Evolutionary conservation across 2,797 vertebrate genomes (phyloP).

Genomic region (Microtus californicus): DNA sequence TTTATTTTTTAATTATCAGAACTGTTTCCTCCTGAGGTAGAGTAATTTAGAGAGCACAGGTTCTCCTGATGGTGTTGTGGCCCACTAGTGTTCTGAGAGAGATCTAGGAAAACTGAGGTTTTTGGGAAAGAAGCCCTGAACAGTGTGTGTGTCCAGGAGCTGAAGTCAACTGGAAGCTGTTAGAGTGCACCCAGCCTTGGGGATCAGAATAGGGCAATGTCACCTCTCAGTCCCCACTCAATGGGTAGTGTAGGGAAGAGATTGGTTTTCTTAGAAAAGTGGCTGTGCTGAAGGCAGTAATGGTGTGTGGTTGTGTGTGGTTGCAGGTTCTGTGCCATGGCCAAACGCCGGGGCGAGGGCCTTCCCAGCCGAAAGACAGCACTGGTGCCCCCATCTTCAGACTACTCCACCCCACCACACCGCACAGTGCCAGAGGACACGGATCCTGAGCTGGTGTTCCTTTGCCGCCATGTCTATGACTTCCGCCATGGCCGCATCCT

Average conservation of each 20-base stretch:
- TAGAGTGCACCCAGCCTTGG: background rate
- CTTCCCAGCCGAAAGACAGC: slow-evolving; percentile 91
- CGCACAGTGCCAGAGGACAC: slow-evolving; percentile 96
- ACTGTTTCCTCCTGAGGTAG: background rate
- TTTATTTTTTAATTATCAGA: slow-evolving; percentile 21
- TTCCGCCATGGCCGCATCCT: slow-evolving; percentile 98
- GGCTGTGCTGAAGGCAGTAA: background rate
- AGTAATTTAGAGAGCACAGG: background rate
- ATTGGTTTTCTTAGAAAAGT: background rate
- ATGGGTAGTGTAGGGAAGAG: background rate
- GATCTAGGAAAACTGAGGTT: background rate
- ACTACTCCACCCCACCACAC: slow-evolving; percentile 95
- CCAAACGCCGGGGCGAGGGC: slow-evolving; percentile 95
- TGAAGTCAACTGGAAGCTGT: background rate
- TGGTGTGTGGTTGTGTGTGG: slow-evolving; percentile 44
- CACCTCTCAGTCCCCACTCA: background rate
- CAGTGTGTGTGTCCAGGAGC: background rate
- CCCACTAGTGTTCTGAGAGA: background rate
- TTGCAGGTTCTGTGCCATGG: slow-evolving; percentile 99
- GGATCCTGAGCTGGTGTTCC: slow-evolving; percentile 97
- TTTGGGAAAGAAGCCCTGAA: background rate
- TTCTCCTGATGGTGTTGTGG: background rate
- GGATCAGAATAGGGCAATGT: background rate
- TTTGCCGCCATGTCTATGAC: slow-evolving; percentile 99
- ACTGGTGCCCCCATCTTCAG: slow-evolving; percentile 94